phyloP scores from a whole-genome alignment of 2,797 vertebrate genomes.

The Hypotaenidia okinawae region DNA sequence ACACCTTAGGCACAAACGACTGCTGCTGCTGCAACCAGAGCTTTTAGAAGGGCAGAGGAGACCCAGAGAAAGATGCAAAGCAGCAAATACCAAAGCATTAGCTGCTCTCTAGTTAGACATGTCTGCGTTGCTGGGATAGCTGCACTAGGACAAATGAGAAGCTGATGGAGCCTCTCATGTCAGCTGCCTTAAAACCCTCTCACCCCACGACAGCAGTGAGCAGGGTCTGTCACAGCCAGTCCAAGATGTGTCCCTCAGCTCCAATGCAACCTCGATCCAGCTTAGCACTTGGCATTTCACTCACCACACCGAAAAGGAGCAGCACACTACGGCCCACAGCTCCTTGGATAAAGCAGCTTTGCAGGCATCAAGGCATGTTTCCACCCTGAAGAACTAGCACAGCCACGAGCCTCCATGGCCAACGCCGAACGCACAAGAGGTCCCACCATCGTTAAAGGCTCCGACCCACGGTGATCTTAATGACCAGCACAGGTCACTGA shows the following conservation, averaged over 20 bases:
- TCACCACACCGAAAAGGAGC: background rate
- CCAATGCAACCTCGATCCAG: background rate
- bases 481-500: background rate
- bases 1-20: rapidly evolving
- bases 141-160: background rate
- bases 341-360: background rate
- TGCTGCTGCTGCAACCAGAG: background rate
- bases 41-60: background rate
- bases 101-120: background rate
- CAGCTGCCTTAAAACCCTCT: background rate
- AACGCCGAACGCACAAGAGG: too few species aligned
- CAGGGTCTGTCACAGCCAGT: background rate
- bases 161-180: background rate
- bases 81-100: background rate
- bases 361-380: background rate
- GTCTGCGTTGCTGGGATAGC: background rate
- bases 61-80: background rate
- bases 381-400: background rate
- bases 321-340: rapidly evolving
- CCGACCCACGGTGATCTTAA: rapidly evolving
- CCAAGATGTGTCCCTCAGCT: background rate
- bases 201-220: background rate
- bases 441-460: background rate
- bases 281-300: background rate
- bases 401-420: background rate